These are phyloP conservation scores for Sternotherus odoratus DNA, from an alignment of 2,797 vertebrate species.

Conservation along the genomic window DNA sequence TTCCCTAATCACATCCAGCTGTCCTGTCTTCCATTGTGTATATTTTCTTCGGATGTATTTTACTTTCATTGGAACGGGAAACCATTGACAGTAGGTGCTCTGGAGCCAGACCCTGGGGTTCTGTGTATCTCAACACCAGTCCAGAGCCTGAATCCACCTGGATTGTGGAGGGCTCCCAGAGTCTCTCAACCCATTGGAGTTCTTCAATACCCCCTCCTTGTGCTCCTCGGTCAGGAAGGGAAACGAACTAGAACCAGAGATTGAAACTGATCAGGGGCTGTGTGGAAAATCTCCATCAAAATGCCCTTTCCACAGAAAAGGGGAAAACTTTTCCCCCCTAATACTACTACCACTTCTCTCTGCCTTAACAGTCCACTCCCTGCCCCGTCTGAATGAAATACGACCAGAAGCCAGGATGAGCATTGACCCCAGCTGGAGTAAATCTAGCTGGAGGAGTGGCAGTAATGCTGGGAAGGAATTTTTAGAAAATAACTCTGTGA, in stretches of 20 bases:
- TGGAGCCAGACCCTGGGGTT: accelerated
- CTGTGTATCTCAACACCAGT: accelerated
- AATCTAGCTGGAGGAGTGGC: neutral
- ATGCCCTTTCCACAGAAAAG: neutral
- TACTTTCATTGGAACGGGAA: neutral
- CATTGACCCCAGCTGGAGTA: neutral
- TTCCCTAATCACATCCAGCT: neutral
- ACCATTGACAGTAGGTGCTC: neutral
- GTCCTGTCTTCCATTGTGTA: neutral
- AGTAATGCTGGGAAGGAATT: neutral
- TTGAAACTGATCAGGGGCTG: neutral
- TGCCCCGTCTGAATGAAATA: neutral
- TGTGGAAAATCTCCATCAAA: neutral
- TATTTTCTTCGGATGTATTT: neutral
- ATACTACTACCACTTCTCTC: neutral
- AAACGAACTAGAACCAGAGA: neutral
- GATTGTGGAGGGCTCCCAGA: neutral
- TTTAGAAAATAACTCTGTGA: neutral
- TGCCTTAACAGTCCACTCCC: neutral
- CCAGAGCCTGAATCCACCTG: neutral
- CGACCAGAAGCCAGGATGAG: neutral
- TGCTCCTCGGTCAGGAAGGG: neutral
- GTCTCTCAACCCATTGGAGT: neutral
- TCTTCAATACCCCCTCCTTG: neutral
- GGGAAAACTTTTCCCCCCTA: neutral